Evolutionary conservation across 2,888 invertebrate genomes (phyloP).

Genomic region (Synanthedon tipuliformis): DNA sequence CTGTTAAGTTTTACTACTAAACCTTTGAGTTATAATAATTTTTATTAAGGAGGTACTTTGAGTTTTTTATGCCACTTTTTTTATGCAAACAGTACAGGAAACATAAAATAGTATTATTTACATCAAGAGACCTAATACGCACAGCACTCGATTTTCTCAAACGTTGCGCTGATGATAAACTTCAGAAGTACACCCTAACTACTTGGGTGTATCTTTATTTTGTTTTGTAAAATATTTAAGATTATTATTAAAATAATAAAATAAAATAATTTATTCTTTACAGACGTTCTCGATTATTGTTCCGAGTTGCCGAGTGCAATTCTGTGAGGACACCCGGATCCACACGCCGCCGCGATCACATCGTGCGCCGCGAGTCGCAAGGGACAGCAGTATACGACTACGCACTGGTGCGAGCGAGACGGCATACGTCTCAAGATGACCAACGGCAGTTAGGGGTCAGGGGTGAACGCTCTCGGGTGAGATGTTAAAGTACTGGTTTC

Average conservation of each 20-base stretch:
- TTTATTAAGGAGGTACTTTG: too few species aligned
- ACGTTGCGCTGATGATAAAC: too few species aligned
- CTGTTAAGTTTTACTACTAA: too few species aligned
- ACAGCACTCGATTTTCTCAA: too few species aligned
- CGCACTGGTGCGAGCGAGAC: slow-evolving; percentile 21
- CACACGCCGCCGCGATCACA: slow-evolving; percentile 38
- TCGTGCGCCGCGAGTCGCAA: slow-evolving; percentile 46
- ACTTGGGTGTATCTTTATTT: too few species aligned
- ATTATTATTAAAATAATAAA: background rate
- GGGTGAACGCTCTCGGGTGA: slow-evolving; percentile 66
- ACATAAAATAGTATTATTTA: too few species aligned
- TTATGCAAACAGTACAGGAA: too few species aligned
- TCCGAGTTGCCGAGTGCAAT: slow-evolving; percentile 46
- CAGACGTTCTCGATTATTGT: slow-evolving; percentile 18
- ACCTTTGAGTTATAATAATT: too few species aligned
- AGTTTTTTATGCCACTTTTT: too few species aligned
- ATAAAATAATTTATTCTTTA: background rate
- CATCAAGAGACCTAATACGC: too few species aligned
- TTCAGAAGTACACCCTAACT: too few species aligned
- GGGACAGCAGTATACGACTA: slow-evolving; percentile 17
- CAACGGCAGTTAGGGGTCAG: slow-evolving; percentile 63
- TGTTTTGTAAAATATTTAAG: too few species aligned
- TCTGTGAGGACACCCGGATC: slow-evolving; percentile 66
- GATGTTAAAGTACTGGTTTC: slow-evolving; percentile 28
- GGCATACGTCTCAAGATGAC: slow-evolving; percentile 52